Conservation (phyloP, 2,797 vertebrate genomes). For the Sternarchorhynchus goeldii region DNA sequence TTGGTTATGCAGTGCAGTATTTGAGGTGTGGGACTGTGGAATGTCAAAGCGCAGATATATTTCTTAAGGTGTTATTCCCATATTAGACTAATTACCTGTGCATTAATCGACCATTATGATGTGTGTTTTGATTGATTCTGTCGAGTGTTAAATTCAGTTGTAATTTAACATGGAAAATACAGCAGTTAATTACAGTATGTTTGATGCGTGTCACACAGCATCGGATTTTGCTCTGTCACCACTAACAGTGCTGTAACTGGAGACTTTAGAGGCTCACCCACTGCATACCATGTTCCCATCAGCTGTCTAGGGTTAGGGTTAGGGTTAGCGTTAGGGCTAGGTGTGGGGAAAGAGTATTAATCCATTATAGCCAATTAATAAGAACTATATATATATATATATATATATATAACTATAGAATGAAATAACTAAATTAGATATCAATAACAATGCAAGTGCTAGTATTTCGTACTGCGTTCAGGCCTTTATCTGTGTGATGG, state of each 20-base stretch:
- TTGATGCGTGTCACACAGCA: neutral
- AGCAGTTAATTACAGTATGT: slow-evolving; percentile 21
- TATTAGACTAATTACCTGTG: slow-evolving; percentile 30
- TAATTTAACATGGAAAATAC: slow-evolving; percentile 9
- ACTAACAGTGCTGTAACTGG: neutral
- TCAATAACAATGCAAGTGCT: too few relatives aligned
- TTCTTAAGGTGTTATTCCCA: slow-evolving; percentile 31
- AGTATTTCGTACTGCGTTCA: too few relatives aligned
- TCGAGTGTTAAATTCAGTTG: slow-evolving; percentile 26
- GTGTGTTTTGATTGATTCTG: slow-evolving; percentile 49
- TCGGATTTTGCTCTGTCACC: neutral
- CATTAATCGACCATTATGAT: slow-evolving; percentile 36
- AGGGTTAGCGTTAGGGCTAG: too few relatives aligned
- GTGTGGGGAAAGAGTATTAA: neutral
- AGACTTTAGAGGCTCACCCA: neutral
- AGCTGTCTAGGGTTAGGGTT: neutral
- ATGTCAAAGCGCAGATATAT: neutral
- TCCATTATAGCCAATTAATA: neutral
- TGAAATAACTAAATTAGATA: too few relatives aligned
- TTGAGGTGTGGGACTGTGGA: neutral
- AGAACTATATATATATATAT: too few relatives aligned
- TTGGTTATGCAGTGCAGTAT: neutral
- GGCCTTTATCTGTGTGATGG: neutral
- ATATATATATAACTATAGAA: too few relatives aligned
- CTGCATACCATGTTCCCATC: neutral